Conservation (phyloP, 2,113 vertebrate species). For the Dascyllus trimaculatus region DNA sequence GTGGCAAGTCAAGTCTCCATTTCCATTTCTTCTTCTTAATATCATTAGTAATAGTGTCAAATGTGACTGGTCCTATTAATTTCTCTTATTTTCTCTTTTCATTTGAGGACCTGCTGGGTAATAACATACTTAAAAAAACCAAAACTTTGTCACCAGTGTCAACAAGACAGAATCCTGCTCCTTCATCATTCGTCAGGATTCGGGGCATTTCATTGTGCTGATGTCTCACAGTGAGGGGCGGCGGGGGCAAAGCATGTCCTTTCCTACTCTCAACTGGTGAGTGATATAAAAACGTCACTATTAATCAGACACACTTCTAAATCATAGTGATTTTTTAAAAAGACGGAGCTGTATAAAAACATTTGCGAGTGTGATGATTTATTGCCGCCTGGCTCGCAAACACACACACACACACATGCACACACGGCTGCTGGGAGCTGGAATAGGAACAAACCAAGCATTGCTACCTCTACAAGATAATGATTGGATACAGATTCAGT, state of each 20-base stretch:
- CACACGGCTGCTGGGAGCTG: neutral
- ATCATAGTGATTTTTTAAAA: slow-evolving; percentile 48
- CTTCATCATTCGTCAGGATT: slow-evolving; percentile 39
- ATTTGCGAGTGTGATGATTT: slow-evolving; percentile 49
- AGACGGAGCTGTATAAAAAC: slow-evolving; percentile 49
- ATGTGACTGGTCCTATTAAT: neutral
- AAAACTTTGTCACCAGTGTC: neutral
- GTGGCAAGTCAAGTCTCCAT: neutral
- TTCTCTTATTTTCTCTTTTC: neutral
- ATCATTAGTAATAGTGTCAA: neutral
- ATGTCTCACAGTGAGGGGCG: slow-evolving; percentile 15
- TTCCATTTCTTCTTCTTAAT: neutral
- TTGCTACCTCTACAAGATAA: slow-evolving; percentile 29
- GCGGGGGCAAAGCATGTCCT: slow-evolving; percentile 17
- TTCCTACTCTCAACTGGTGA: slow-evolving; percentile 26
- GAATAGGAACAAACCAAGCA: slow-evolving; percentile 54
- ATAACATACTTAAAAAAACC: neutral
- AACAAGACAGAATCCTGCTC: neutral
- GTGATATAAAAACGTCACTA: slow-evolving; percentile 44
- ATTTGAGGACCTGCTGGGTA: neutral
- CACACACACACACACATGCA: neutral
- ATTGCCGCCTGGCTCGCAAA: slow-evolving; percentile 4
- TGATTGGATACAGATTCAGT: slow-evolving; percentile 45
- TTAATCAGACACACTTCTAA: slow-evolving; percentile 50
- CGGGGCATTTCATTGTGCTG: slow-evolving; percentile 6